Evolutionary conservation across 92 coral and sea anemone species (phyloP).

Genomic region (Diadumene lineata): DNA sequence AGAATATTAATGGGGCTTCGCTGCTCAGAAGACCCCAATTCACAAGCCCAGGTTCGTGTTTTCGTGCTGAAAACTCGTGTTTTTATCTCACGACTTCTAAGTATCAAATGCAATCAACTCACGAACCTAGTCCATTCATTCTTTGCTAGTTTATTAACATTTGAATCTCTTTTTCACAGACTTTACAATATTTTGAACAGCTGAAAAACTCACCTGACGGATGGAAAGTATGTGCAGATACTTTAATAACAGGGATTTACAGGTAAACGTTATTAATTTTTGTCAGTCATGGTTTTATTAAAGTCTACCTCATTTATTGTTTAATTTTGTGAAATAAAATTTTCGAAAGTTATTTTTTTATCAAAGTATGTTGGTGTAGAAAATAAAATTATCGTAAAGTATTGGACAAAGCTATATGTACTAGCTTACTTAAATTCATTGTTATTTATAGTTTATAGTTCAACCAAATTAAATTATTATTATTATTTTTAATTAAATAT

Average conservation of each 20-base stretch:
- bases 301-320: too few species aligned
- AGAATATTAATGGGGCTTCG: conserved; percentile 82
- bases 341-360: too few species aligned
- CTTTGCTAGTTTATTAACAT: neutral
- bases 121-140: conserved; percentile 9
- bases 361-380: too few species aligned
- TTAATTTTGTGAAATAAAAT: too few species aligned
- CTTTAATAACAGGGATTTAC: conserved; percentile 62
- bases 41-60: conserved; percentile 76
- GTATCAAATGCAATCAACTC: neutral
- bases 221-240: conserved; percentile 94
- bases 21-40: conserved; percentile 71
- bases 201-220: conserved; percentile 85
- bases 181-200: conserved; percentile 91
- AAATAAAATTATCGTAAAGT: too few species aligned
- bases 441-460: too few species aligned
- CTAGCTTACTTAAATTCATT: too few species aligned
- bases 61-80: neutral
- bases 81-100: neutral
- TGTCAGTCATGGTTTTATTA: too few species aligned
- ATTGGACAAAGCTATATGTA: too few species aligned
- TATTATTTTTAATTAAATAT: too few species aligned
- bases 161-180: conserved; percentile 35
- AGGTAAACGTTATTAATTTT: conserved; percentile 55
- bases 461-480: too few species aligned